Evolutionary conservation across 1,140 invertebrate genomes (phyloP).

Genomic region (Drosophila burlai): DNA sequence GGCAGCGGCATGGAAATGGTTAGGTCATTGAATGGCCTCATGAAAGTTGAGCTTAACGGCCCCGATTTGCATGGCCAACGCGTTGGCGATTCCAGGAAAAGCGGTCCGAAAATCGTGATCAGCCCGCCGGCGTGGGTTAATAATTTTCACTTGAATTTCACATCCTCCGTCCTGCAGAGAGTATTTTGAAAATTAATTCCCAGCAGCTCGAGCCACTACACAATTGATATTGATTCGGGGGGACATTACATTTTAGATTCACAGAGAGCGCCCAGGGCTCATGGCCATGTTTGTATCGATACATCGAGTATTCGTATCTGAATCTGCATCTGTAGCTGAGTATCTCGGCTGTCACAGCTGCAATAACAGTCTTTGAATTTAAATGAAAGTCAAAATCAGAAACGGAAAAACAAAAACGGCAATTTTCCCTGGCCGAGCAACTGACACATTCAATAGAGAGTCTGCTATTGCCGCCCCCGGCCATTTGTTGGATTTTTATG

Average conservation of each 20-base stretch:
- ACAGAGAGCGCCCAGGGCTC: conserved; percentile 6
- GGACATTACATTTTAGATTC: conserved; percentile 50
- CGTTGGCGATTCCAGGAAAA: conserved; percentile 33
- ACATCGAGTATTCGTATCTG: conserved; percentile 8
- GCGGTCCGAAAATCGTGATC: conserved; percentile 26
- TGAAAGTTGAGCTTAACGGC: conserved; percentile 71
- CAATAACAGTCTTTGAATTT: conserved; percentile 70
- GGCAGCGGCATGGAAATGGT: conserved; percentile 61
- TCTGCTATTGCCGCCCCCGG: conserved; percentile 5
- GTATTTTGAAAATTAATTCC: conserved; percentile 51
- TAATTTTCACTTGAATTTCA: conserved; percentile 13
- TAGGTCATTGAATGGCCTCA: conserved; percentile 75
- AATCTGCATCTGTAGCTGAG: conserved; percentile 8
- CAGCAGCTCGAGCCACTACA: conserved; percentile 25
- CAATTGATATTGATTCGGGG: conserved; percentile 50
- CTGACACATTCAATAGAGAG: conserved; percentile 28
- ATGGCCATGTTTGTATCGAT: conserved; percentile 17
- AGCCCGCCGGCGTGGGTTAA: conserved; percentile 16
- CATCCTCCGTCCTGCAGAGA: background rate
- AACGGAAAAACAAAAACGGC: conserved; percentile 9
- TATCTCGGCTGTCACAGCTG: conserved; percentile 51
- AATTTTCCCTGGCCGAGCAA: background rate
- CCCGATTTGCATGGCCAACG: conserved; percentile 24
- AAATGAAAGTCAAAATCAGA: conserved; percentile 57
- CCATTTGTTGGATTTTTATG: conserved; percentile 52